Base-by-base conservation (phyloP, 2,113 vertebrate genomes). In the Grantiella picta region DNA sequence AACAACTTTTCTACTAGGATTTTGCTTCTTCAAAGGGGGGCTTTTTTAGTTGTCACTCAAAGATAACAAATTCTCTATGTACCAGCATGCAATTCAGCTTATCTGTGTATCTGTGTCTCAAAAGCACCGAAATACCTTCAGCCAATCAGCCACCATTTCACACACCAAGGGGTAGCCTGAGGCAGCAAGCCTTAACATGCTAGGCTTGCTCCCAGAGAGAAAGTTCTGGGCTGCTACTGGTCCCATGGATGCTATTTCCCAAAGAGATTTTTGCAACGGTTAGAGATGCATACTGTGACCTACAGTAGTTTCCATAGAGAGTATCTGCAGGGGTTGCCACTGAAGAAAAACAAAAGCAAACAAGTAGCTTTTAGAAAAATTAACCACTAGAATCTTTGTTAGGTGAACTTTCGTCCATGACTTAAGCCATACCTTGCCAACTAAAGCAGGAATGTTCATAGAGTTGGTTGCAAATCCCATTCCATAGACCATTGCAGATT, bases 401-500 rank as follows among this genome's bases (percentile, higher is more conserved):
- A 82, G 49, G 59, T 70, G 17, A 79, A 36, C n/a, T 90, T 84
- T 72, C 49, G 33, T 35, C 22, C n/a, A 36, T 47, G 56, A 86
- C 90, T 92, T 52, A 86, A 94, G 64, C 20, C 96, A 57, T 98
- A 99, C 99, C 98, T 99, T 99, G 95, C 99, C 98, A 76, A 99
- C 98, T 65, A 99, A 98, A 81, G 99, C 99, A 92, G 99, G 99
- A 98, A 99, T 99, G 97, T 99, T 99, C 99, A 99, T 99, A 70
- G 99, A 99, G 95, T 99, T 99, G 75, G 99, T 99, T 42, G 99
- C 99, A 85, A 99, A 99, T 56, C 99, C 99, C 99, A 99, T 99
- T 59, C 99, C 99, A 81, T 99, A 99, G 5, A 97, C 78, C 99
- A 99, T 99, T 60, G 99, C 98, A 71, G 99, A 98, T 96, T 99